These are phyloP conservation scores for Andrena marginata DNA, from an alignment of 2,888 invertebrate genomes.

Conservation along the genomic window DNA sequence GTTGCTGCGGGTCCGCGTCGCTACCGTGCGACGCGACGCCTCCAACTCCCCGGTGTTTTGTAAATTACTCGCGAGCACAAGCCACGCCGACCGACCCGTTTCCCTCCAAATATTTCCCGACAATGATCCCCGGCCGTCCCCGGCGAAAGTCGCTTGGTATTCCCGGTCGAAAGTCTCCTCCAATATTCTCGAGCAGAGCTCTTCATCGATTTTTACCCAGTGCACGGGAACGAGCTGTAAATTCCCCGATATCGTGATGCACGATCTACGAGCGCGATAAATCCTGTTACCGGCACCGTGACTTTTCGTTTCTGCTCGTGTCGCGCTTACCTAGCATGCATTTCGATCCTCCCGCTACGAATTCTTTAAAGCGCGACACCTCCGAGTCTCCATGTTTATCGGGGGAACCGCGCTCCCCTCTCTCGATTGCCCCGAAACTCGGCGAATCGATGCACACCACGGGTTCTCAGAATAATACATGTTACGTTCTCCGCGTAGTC, in stretches of 20 bases:
- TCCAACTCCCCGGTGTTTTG: not conserved
- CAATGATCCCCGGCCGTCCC: constrained; percentile 22
- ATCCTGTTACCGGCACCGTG: constrained; percentile 66
- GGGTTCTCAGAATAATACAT: not conserved
- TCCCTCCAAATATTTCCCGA: constrained; percentile 6
- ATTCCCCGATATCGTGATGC: constrained; percentile 71
- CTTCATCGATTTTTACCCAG: constrained; percentile 67
- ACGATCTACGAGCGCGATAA: constrained; percentile 72
- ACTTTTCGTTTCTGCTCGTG: constrained; percentile 66
- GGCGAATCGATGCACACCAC: not conserved
- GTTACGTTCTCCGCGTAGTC: not conserved
- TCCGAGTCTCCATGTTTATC: constrained; percentile 36
- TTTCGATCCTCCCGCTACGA: constrained; percentile 42
- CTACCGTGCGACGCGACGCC: not conserved
- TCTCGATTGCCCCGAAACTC: constrained; percentile 12
- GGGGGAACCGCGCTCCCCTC: constrained; percentile 5
- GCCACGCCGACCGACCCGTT: not conserved
- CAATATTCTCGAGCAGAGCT: constrained; percentile 51
- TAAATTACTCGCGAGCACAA: constrained; percentile 16
- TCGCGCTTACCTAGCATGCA: constrained; percentile 62
- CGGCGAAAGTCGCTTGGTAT: constrained; percentile 43
- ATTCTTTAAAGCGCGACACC: constrained; percentile 33
- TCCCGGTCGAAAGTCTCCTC: constrained; percentile 46
- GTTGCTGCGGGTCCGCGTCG: not conserved
- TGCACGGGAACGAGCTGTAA: constrained; percentile 65